These are phyloP conservation scores for Apeira syringaria DNA, from an alignment of 2,888 invertebrate species.

Conservation along the genomic window DNA sequence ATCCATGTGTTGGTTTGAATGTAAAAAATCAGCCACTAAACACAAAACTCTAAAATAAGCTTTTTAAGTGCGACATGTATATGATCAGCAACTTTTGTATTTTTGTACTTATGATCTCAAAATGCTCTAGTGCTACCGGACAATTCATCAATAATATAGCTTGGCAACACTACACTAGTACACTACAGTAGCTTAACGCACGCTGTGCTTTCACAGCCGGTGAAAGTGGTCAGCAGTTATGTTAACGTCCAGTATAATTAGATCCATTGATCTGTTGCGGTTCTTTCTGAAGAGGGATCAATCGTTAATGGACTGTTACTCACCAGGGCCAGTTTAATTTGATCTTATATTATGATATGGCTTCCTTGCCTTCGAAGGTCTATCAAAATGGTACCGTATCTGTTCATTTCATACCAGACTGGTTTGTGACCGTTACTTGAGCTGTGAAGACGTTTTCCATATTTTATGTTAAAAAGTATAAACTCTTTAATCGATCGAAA, in stretches of 20 bases:
- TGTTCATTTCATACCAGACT: background rate
- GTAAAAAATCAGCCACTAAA: too few species aligned
- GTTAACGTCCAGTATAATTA: background rate
- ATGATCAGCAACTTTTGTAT: too few species aligned
- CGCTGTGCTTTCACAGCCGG: background rate
- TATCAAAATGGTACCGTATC: background rate
- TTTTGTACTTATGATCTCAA: too few species aligned
- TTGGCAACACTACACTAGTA: too few species aligned
- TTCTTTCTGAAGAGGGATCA: background rate
- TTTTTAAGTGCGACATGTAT: too few species aligned
- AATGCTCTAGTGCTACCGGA: too few species aligned
- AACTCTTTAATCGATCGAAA: too few species aligned
- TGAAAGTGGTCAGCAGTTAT: background rate
- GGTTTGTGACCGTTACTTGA: conserved; percentile 1
- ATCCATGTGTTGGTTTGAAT: too few species aligned
- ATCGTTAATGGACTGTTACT: background rate
- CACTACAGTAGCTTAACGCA: too few species aligned
- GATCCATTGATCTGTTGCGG: background rate
- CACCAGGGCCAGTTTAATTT: background rate
- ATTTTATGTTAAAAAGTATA: too few species aligned
- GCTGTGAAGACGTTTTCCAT: background rate
- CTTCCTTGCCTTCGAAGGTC: background rate
- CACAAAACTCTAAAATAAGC: too few species aligned
- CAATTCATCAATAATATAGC: too few species aligned
- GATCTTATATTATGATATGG: background rate